Conservation (phyloP, 2,888 invertebrate species). For the Noctua fimbriata region DNA sequence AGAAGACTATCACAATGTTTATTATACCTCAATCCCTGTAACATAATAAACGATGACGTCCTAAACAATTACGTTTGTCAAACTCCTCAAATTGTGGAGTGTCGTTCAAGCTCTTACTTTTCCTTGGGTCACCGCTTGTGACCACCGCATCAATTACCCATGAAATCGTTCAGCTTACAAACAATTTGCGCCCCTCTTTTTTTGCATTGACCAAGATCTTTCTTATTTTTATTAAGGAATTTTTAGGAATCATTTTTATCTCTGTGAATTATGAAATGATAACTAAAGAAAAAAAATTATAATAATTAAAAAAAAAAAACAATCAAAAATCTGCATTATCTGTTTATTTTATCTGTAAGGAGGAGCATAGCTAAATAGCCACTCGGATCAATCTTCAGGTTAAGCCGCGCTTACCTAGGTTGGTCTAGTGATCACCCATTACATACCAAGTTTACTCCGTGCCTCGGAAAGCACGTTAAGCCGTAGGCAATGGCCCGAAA, state of each 20-base stretch:
- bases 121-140: constrained; percentile 49
- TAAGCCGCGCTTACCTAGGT: too few species aligned
- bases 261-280: neutral
- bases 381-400: too few species aligned
- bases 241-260: neutral
- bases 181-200: constrained; percentile 11
- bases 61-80: constrained; percentile 1
- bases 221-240: too few species aligned
- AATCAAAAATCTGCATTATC: too few species aligned
- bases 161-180: constrained; percentile 32
- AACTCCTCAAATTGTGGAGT: constrained; percentile 40
- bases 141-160: constrained; percentile 52
- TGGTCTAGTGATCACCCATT: too few species aligned
- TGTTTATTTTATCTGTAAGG: too few species aligned
- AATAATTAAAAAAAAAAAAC: too few species aligned
- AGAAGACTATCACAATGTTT: neutral
- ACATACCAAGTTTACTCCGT: too few species aligned
- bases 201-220: neutral
- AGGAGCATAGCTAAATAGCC: too few species aligned
- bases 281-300: too few species aligned
- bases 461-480: too few species aligned
- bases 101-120: constrained; percentile 29
- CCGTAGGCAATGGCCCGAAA: too few species aligned
- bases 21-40: neutral
- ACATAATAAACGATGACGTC: neutral